Evolutionary conservation across 2,888 invertebrate species (phyloP).

Genomic region (Bugulina stolonifera): DNA sequence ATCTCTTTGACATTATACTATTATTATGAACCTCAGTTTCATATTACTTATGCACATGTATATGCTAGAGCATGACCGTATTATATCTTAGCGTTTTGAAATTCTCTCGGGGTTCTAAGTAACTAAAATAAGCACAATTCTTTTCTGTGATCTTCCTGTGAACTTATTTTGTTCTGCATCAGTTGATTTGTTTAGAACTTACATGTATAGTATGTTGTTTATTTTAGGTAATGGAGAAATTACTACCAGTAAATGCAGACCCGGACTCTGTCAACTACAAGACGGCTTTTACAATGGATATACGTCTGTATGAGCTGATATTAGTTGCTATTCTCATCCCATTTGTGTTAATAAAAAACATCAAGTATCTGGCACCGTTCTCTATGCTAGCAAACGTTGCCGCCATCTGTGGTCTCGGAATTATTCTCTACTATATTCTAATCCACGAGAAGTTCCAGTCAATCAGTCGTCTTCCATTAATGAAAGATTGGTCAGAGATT

Average conservation of each 20-base stretch:
- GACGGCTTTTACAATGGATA: background rate
- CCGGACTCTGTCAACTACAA: background rate
- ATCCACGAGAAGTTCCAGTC: background rate
- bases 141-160: too few species aligned
- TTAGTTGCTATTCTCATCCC: conserved; percentile 42
- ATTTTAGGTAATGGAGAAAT: background rate
- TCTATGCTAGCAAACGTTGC: conserved; percentile 78
- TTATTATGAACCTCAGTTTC: too few species aligned
- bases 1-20: too few species aligned
- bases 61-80: too few species aligned
- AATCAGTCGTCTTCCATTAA: conserved; percentile 26
- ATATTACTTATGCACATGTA: too few species aligned
- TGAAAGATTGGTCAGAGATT: conserved; percentile 33
- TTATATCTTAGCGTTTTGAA: too few species aligned
- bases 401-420: conserved; percentile 70
- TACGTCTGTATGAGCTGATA: conserved; percentile 57
- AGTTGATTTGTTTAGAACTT: too few species aligned
- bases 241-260: background rate
- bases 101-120: too few species aligned
- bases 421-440: conserved; percentile 44
- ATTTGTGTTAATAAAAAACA: conserved; percentile 58
- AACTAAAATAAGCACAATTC: too few species aligned
- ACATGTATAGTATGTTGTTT: too few species aligned
- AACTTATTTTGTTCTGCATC: too few species aligned
- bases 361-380: conserved; percentile 73